Conservation (phyloP, 2,797 vertebrate species). For the Mus minutoides region DNA sequence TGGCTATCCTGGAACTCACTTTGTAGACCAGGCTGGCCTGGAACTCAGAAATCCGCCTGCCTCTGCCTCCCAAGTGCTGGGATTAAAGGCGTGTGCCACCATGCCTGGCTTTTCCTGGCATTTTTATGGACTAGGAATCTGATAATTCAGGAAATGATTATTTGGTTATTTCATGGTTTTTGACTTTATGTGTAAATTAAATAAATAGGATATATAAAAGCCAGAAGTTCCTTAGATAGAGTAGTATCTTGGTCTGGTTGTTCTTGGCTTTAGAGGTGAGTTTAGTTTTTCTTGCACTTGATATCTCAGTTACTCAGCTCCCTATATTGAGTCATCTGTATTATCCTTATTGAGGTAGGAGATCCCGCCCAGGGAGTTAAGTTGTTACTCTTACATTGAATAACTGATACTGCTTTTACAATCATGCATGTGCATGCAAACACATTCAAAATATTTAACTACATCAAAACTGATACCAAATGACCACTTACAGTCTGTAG, state of each 20-base stretch:
- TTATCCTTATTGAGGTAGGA: neutral
- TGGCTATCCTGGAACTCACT: no score
- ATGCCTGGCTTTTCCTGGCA: no score
- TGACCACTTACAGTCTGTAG: neutral
- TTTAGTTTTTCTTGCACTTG: neutral
- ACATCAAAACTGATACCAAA: constrained; percentile 1
- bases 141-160: neutral
- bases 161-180: constrained; percentile 1
- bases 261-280: neutral
- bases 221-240: neutral
- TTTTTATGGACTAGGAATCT: neutral
- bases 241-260: neutral
- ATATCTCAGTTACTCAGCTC: neutral
- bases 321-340: neutral
- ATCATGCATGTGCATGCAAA: neutral
- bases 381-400: neutral
- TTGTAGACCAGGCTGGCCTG: no score
- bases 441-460: neutral
- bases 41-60: no score
- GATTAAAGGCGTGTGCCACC: no score
- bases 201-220: neutral
- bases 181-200: constrained; percentile 20
- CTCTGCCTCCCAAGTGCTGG: no score
- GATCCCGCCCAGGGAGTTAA: neutral
- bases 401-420: constrained; percentile 1